Base-by-base conservation (phyloP, 1,140 invertebrate genomes). In the Grapholita molesta region DNA sequence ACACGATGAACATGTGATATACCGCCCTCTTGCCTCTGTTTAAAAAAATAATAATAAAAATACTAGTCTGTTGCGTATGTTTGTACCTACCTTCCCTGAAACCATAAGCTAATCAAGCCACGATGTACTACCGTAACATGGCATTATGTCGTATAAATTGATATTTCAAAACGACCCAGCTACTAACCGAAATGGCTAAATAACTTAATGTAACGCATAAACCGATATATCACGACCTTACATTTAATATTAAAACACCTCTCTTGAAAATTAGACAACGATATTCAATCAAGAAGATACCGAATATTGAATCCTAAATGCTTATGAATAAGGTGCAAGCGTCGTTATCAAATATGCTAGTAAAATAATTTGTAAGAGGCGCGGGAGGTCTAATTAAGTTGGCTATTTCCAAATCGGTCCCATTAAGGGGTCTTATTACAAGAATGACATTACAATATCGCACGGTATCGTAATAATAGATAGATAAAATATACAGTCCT, bases 361-460 rank as follows among this genome's bases (percentile, higher is more conserved):
- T 61, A 7, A 30, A 15, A 28, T 1, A n/a, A 8, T 9, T 25
- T 0, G 12, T 5, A 21, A 25, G 55, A 28, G 55, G 24, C 4
- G 28, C 24, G 55, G 55, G 12, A 61, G 55, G 24, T 30, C 55
- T 30, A 18, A 30, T 32, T 15, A 4, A 15, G 7, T 61, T 61
- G 55, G 55, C 15, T 15, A 25, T 25, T 15, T n/a, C n/a, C 55
- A 61, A 61, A 61, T 61, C 55, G 55, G 25, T 30, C 55, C 55
- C 55, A 61, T 61, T 61, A 61, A 8, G 25, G 53, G 55, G 55
- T 21, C 55, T 25, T 61, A 61, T 61, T 61, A 61, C 55, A 28
- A 30, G 25, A 61, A 61, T 61, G 55, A 61, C 55, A 61, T 61
- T 61, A 61, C 55, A 61, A 61, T 61, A 61, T 61, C 55, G 55